Evolutionary conservation across 2,113 vertebrate species (phyloP), one percentile per base, ranked within the genome.

Genomic region (Eurypyga helias): DNA sequence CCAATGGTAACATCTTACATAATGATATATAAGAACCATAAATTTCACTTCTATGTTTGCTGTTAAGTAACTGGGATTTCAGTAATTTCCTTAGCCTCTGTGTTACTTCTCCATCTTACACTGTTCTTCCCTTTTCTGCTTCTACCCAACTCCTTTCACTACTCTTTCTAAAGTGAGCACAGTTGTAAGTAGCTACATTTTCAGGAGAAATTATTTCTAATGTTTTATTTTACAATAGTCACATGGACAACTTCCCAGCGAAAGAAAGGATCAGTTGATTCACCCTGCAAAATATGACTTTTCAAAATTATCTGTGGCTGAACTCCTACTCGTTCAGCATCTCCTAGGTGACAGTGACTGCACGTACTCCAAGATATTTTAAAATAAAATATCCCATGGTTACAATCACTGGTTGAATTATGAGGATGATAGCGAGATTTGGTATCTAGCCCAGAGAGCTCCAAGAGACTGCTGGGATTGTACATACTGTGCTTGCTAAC

Each of bases 321-420:
- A 90, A 92, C 92, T 95, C 96, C 94, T 96, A 92, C 94, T 95
- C 71, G 33, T 36, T 80, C 54, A 88, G 65, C 75, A 95, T 97
- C 96, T 97, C 97, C 96, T 96, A 96, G 96, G 97, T 92, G 88
- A 97, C 58, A 71, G 73, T 71, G 36, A 75, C 79, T 93, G 41
- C 34, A 34, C 0, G 0, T 85, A 87, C 54, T 84, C 41, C 75
- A 81, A 17, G 1, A 46, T 70, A 67, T 83, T 73, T 93, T 84
- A 87, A 90, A 93, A 89, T 90, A 87, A 94, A 82, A 77, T 72
- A 87, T 89, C 46, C 79, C 65, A 62, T 77, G 60, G 90, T 92
- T 94, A 87, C 86, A 91, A 41, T 73, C 69, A 49, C 52, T 73
- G 23, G 13, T 87, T 88, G 80, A 83, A 75, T 89, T 87, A 62